phyloP scores from a whole-genome alignment of 2,113 vertebrate species.

The Siphamia tubifer region DNA sequence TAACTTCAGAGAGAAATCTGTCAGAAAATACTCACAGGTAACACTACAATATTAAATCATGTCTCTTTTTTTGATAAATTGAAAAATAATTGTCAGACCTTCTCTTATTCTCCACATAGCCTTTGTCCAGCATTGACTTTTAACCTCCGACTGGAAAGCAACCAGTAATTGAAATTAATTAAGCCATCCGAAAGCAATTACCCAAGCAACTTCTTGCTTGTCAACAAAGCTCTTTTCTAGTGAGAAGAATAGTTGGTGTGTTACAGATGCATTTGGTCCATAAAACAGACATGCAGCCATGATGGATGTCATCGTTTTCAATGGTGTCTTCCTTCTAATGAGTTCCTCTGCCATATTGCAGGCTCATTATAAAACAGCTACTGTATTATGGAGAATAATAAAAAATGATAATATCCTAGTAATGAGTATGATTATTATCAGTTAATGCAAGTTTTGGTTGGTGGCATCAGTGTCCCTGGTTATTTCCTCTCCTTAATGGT shows the following conservation, averaged over 20 bases:
- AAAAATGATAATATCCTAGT: slow-evolving; percentile 51
- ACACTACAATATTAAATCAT: slow-evolving; percentile 1
- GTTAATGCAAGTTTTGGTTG: slow-evolving; percentile 38
- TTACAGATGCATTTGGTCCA: slow-evolving; percentile 50
- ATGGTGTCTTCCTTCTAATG: slow-evolving; percentile 63
- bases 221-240: slow-evolving; percentile 67
- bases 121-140: slow-evolving; percentile 22
- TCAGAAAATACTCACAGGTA: slow-evolving; percentile 16
- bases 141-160: slow-evolving; percentile 45
- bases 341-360: slow-evolving; percentile 49
- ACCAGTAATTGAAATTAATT: slow-evolving; percentile 80
- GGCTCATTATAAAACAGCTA: slow-evolving; percentile 47
- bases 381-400: slow-evolving; percentile 50
- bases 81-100: slow-evolving; percentile 27
- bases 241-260: slow-evolving; percentile 47
- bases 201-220: slow-evolving; percentile 56
- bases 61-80: slow-evolving; percentile 39
- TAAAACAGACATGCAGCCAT: slow-evolving; percentile 45
- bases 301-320: slow-evolving; percentile 71
- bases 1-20: slow-evolving; percentile 38
- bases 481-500: slow-evolving; percentile 19
- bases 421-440: slow-evolving; percentile 60
- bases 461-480: slow-evolving; percentile 13
- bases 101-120: slow-evolving; percentile 14
- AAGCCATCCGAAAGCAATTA: slow-evolving; percentile 80